These are phyloP conservation scores for Nemurella pictetii DNA, from an alignment of 2,888 invertebrate genomes.

Conservation along the genomic window DNA sequence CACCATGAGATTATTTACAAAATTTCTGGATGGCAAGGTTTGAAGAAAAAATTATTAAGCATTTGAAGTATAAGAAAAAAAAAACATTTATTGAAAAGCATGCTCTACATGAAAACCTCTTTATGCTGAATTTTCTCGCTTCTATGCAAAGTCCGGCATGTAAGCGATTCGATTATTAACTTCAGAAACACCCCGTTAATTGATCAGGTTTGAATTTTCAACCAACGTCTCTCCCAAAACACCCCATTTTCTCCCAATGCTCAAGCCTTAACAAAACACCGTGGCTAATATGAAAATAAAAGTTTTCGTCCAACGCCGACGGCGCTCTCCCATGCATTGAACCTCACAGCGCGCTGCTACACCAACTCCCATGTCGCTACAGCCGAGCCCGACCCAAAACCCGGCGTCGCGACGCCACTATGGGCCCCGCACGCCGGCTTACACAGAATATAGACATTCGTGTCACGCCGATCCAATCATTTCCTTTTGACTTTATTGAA, in stretches of 20 bases:
- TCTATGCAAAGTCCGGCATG: no score
- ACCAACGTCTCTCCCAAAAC: background rate
- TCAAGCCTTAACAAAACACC: background rate
- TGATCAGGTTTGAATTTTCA: background rate
- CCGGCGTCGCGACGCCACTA: background rate
- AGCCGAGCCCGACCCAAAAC: background rate
- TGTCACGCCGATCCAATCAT: constrained; percentile 12
- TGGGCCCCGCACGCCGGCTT: background rate
- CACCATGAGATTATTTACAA: no score
- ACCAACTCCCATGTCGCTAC: background rate
- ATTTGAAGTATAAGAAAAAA: no score
- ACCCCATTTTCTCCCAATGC: background rate
- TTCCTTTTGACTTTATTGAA: constrained; percentile 23
- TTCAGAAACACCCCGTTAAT: background rate
- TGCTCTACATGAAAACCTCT: no score
- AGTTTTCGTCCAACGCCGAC: background rate
- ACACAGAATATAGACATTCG: background rate
- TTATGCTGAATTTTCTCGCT: no score
- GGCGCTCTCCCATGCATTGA: background rate
- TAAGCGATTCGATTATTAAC: no score
- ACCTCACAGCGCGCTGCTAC: background rate
- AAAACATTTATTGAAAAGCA: no score
- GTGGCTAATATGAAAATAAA: background rate
- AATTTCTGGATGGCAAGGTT: no score
- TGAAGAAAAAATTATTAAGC: no score